Percentiles rank a stretch among this genome's conserved stretches.
Evolutionary conservation across 2,888 invertebrate species (phyloP).

Genomic region (Apantesis nais): DNA sequence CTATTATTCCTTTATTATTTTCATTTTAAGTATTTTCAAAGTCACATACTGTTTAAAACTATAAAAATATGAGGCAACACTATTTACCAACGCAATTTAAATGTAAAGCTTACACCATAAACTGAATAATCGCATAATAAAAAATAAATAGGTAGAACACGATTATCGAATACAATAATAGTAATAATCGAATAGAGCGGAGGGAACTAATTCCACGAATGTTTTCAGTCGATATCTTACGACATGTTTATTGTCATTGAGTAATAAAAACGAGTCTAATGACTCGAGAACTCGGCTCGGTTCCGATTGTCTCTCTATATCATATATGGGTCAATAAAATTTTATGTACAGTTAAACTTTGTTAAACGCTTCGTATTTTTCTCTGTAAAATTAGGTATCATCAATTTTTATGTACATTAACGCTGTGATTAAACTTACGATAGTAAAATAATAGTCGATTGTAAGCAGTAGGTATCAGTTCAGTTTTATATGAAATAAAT

Average conservation of each 20-base stretch:
- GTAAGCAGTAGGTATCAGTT: not conserved
- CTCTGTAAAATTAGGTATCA: conserved; percentile 52
- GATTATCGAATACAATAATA: conserved; percentile 74
- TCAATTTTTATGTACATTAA: conserved; percentile 35
- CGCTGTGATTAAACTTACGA: conserved; percentile 21
- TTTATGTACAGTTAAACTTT: conserved; percentile 84
- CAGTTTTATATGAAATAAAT: not conserved
- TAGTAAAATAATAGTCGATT: not conserved
- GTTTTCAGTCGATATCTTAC: conserved; percentile 83
- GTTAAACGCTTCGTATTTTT: conserved; percentile 73
- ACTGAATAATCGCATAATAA: conserved; percentile 57
- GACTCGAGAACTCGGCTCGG: conserved; percentile 76
- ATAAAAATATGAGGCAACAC: not conserved
- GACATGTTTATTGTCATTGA: conserved; percentile 83
- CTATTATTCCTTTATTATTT: not conserved
- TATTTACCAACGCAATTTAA: conserved; percentile 17
- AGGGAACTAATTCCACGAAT: conserved; percentile 79
- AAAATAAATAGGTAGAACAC: conserved; percentile 58
- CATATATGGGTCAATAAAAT: conserved; percentile 85
- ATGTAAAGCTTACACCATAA: conserved; percentile 34
- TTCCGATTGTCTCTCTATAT: conserved; percentile 81
- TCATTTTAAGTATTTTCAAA: not conserved
- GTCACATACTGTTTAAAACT: not conserved
- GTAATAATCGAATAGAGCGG: conserved; percentile 71
- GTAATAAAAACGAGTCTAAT: conserved; percentile 84